Conservation (phyloP, 23 tunicate species). For the Halocynthia roretzi region DNA sequence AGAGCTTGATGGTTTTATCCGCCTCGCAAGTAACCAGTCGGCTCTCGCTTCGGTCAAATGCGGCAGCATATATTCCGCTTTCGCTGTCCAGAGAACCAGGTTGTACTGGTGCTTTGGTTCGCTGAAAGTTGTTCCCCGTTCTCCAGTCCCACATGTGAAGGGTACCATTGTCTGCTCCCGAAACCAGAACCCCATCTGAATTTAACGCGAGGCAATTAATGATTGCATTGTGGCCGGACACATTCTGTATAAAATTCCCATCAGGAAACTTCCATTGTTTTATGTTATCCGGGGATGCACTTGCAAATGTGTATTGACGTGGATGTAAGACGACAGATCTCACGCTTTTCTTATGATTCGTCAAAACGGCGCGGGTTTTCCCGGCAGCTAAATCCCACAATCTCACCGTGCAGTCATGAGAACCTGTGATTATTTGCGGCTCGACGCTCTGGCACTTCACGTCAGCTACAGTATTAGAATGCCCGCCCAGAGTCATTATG, state of each 20-base stretch:
- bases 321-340: conserved; percentile 93
- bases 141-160: conserved; percentile 98
- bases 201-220: conserved; percentile 88
- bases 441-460: conserved; percentile 91
- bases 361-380: conserved; percentile 71
- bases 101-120: conserved; percentile 96
- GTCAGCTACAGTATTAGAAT: conserved; percentile 95
- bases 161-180: conserved; percentile 99
- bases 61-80: conserved; percentile 92
- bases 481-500: conserved; percentile 93
- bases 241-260: conserved; percentile 94
- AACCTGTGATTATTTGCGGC: conserved; percentile 91
- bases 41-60: conserved; percentile 84
- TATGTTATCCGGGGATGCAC: conserved; percentile 97
- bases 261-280: conserved; percentile 99
- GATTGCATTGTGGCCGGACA: conserved; percentile 95
- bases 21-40: conserved; percentile 95
- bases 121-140: conserved; percentile 94
- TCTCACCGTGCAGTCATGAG: conserved; percentile 89
- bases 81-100: conserved; percentile 98
- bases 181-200: conserved; percentile 97
- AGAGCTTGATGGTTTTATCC: conserved; percentile 95
- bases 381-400: conserved; percentile 99
- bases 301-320: conserved; percentile 95
- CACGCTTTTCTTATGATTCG: conserved; percentile 95